These are phyloP conservation scores for Epinotia bilunana DNA, from an alignment of 2,888 invertebrate genomes.

Conservation along the genomic window DNA sequence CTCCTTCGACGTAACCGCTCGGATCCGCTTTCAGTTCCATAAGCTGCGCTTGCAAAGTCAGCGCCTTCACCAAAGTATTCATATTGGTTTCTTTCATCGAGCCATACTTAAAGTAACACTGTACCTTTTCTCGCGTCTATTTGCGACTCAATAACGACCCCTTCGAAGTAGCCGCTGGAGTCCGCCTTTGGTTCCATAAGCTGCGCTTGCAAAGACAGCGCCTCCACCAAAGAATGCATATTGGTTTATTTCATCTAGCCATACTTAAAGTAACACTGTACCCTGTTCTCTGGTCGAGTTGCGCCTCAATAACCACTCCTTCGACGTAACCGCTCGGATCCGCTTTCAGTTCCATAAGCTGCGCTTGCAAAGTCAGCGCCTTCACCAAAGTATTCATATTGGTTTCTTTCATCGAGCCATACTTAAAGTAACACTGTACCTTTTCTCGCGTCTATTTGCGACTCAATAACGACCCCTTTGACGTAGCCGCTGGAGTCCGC, in stretches of 20 bases:
- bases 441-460: constrained; percentile 77
- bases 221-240: constrained; percentile 91
- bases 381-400: no score
- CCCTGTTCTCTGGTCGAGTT: no score
- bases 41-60: constrained; percentile 92
- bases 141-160: constrained; percentile 94
- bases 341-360: no score
- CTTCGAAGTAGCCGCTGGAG: constrained; percentile 93
- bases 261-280: no score
- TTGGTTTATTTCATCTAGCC: no score
- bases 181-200: constrained; percentile 94
- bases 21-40: constrained; percentile 94
- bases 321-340: no score
- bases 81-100: constrained; percentile 89
- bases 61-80: constrained; percentile 91
- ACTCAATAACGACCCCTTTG: constrained; percentile 96
- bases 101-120: constrained; percentile 39
- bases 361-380: no score
- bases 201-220: constrained; percentile 93
- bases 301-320: no score
- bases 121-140: constrained; percentile 87
- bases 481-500: constrained; percentile 93
- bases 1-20: constrained; percentile 93
- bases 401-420: no score
- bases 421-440: no score